Evolutionary conservation across 2,888 invertebrate genomes (phyloP).

Genomic region (Plusia festucae): DNA sequence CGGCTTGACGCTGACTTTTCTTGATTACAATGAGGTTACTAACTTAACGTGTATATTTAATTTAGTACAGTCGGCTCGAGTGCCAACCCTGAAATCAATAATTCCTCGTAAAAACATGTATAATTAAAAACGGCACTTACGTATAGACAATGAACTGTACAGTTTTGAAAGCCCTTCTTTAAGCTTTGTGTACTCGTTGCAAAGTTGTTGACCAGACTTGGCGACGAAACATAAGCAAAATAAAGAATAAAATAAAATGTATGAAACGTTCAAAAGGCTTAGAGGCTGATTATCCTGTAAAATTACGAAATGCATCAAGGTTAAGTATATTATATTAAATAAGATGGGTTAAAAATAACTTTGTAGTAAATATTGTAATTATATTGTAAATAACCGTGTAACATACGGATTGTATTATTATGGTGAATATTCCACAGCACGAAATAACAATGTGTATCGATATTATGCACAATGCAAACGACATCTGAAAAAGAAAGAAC

Average conservation of each 20-base stretch:
- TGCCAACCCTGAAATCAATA: no score
- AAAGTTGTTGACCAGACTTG: not conserved
- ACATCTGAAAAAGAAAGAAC: not conserved
- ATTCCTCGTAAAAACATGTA: no score
- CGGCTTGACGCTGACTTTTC: no score
- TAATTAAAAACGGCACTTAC: not conserved
- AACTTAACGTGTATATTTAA: no score
- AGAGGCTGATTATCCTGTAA: not conserved
- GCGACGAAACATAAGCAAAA: not conserved
- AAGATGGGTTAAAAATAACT: not conserved
- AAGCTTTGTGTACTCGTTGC: not conserved
- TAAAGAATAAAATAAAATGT: not conserved
- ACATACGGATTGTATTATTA: conserved; percentile 16
- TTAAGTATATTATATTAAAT: not conserved
- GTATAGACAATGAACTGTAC: not conserved
- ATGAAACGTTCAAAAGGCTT: not conserved
- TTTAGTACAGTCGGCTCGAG: no score
- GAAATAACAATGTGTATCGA: conserved; percentile 12
- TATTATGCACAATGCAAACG: not conserved
- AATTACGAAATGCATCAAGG: not conserved
- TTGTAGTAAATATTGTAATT: no score
- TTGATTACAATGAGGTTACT: no score
- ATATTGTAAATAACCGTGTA: no score
- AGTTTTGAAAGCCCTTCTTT: not conserved
- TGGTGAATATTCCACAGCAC: conserved; percentile 8